Evolutionary conservation across 2,888 invertebrate genomes (phyloP).

Genomic region (Myathropa florea): DNA sequence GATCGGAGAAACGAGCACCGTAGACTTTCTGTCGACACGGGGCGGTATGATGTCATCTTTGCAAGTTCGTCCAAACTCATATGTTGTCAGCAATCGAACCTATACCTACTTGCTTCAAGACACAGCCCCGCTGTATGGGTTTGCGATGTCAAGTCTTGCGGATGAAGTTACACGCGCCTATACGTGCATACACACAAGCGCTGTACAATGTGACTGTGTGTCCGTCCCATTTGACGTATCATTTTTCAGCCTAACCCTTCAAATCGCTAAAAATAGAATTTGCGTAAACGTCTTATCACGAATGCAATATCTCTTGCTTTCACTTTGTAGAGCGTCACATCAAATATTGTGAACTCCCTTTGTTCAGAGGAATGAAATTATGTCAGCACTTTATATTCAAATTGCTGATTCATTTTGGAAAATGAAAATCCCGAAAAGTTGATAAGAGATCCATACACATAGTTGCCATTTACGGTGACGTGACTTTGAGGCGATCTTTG

Average conservation of each 20-base stretch:
- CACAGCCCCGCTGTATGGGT: background rate
- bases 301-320: slow-evolving; percentile 14
- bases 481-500: background rate
- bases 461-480: background rate
- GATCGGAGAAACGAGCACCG: background rate
- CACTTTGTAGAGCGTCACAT: slow-evolving; percentile 17
- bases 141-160: background rate
- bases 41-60: slow-evolving; percentile 18
- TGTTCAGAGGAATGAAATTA: slow-evolving; percentile 13
- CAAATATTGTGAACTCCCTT: background rate
- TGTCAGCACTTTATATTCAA: slow-evolving; percentile 37
- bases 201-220: background rate
- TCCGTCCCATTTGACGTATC: background rate
- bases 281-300: slow-evolving; percentile 54
- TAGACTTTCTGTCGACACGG: slow-evolving; percentile 22
- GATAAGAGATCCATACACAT: slow-evolving; percentile 12
- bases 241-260: slow-evolving; percentile 30
- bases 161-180: background rate
- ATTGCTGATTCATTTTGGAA: slow-evolving; percentile 41
- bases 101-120: background rate
- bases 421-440: slow-evolving; percentile 33
- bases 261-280: slow-evolving; percentile 40
- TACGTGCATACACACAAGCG: background rate
- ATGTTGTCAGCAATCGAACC: background rate
- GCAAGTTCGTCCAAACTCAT: background rate